Evolutionary conservation across 2,113 vertebrate species (phyloP), one percentile per base, ranked within the genome.

Genomic region (Leptobrachium leishanense): DNA sequence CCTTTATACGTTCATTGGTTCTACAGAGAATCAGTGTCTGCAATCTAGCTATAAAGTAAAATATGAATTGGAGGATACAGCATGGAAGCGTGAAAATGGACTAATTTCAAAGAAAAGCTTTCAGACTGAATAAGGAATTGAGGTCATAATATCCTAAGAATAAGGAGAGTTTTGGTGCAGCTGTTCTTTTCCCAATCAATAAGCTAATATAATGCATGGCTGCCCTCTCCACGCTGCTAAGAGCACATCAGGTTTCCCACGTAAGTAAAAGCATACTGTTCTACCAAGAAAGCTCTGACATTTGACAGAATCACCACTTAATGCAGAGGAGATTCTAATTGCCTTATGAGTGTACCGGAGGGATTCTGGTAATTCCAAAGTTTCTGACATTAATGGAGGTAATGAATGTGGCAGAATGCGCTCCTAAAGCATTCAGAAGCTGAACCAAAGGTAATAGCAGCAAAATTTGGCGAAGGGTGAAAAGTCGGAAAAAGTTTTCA

Each of bases 141-240:
- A 69, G 67, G 75, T 77, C 75, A 69, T 4, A 31, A 20, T 62
- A 68, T 59, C 54, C 39, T 39, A 42, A 31, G 54, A 62, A 40
- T 43, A 43, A 55, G 74, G 42, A 54, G 55, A 77, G 75, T 77
- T 77, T 39, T 70, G 67, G 54, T 13, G 20, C 41, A 59, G 42
- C 68, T 77, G 68, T 77, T 63, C 43, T 71, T 63, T 63, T 44
- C 62, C 70, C 70, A 73, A 79, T 79, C 70, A 73, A 79, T 79
- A 73, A 44, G 6, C 72, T 73, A 79, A 79, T 79, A 79, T 73
- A 67, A 73, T 57, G 77, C 70, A 72, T 79, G 70, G 69, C 46
- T 73, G 77, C 65, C 64, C 77, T 67, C 20, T 55, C 8, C 46
- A 57, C 76, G 65, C n/a, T 50, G 62, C 59, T 79, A 65, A 64